These are phyloP conservation scores for Drosophila carrolli DNA, from an alignment of 1,140 invertebrate genomes.

Conservation along the genomic window DNA sequence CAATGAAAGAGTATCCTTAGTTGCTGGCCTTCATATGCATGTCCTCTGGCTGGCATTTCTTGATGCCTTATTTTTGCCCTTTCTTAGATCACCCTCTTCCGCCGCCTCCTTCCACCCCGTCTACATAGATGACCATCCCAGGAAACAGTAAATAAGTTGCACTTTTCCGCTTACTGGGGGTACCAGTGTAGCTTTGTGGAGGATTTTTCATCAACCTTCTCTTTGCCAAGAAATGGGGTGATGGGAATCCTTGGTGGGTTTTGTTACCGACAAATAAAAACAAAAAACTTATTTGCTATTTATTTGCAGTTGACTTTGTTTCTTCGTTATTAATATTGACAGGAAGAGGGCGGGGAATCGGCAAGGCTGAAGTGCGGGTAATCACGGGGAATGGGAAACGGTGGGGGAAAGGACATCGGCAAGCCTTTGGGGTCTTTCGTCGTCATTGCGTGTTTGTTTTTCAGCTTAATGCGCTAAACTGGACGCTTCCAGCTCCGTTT, in stretches of 20 bases:
- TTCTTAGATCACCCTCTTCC: conserved; percentile 8
- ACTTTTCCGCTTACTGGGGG: conserved; percentile 62
- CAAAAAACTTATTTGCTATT: conserved; percentile 74
- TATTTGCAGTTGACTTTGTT: conserved; percentile 74
- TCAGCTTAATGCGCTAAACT: conserved; percentile 67
- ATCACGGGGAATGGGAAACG: neutral
- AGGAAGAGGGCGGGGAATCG: conserved; percentile 23
- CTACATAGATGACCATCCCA: conserved; percentile 9
- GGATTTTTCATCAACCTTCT: conserved; percentile 30
- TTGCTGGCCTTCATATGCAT: neutral
- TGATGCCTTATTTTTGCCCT: neutral
- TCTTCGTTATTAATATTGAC: conserved; percentile 73
- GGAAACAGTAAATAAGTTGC: conserved; percentile 77
- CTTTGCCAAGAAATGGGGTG: conserved; percentile 2
- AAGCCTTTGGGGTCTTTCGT: conserved; percentile 42
- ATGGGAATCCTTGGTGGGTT: conserved; percentile 61
- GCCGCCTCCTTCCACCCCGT: neutral
- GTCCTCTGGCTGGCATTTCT: conserved; percentile 8
- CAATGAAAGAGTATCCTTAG: conserved; percentile 7
- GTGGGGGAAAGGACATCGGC: conserved; percentile 33
- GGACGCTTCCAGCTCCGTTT: conserved; percentile 24
- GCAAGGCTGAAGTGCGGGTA: conserved; percentile 20
- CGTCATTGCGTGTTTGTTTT: conserved; percentile 62
- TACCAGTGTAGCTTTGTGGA: neutral
- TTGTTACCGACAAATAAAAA: conserved; percentile 62